These are phyloP conservation scores for Cantharis rufa DNA, from an alignment of 2,888 invertebrate genomes.

Conservation along the genomic window DNA sequence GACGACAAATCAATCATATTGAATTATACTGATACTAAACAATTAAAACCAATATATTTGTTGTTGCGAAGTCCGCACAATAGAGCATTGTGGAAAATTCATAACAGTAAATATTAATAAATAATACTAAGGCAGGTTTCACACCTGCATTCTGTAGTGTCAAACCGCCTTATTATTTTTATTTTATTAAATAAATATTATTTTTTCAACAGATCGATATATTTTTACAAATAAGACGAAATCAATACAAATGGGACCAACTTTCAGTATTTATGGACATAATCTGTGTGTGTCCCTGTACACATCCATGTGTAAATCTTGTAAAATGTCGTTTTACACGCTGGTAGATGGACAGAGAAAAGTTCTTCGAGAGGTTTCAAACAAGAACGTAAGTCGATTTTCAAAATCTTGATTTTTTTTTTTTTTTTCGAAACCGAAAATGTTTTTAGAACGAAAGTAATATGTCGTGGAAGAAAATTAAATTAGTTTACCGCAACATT, in stretches of 20 bases:
- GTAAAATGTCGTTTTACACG: constrained; percentile 46
- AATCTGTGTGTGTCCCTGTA: constrained; percentile 47
- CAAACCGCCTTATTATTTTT: background rate
- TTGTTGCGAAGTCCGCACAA: constrained; percentile 42
- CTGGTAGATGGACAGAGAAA: constrained; percentile 32
- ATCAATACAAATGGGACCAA: constrained; percentile 46
- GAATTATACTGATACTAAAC: constrained; percentile 38
- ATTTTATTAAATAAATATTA: background rate
- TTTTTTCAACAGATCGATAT: constrained; percentile 42
- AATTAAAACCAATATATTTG: constrained; percentile 44
- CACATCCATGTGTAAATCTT: constrained; percentile 44
- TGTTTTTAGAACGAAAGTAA: constrained; percentile 13
- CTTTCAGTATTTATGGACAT: constrained; percentile 39
- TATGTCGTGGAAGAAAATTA: constrained; percentile 44
- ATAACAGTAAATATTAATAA: constrained; percentile 44
- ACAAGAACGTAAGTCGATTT: constrained; percentile 18
- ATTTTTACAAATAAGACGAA: constrained; percentile 45
- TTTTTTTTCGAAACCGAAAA: background rate
- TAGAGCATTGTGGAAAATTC: constrained; percentile 50
- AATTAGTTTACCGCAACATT: constrained; percentile 46
- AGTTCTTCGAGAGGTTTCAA: constrained; percentile 21
- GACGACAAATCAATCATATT: constrained; percentile 43
- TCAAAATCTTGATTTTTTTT: too few species aligned
- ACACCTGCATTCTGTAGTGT: background rate
- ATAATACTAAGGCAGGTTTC: background rate